phyloP scores from a whole-genome alignment of 1,140 invertebrate species.

The Drosophila kurseongensis region DNA sequence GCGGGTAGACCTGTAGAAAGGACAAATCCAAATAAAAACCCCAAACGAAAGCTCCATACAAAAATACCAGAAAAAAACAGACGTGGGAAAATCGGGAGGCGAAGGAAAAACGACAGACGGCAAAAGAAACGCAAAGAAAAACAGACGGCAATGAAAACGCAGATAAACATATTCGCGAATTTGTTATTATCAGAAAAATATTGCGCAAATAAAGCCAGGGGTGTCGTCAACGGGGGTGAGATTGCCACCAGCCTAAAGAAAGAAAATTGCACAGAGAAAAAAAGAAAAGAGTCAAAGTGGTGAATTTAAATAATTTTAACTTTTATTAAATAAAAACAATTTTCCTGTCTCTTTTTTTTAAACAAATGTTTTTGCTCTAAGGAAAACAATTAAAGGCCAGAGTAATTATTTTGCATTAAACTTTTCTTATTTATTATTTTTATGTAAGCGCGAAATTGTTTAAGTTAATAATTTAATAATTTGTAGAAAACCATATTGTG shows the following conservation, averaged over 20 bases:
- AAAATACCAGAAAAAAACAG: slow-evolving; percentile 20
- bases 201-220: slow-evolving; percentile 72
- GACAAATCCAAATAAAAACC: slow-evolving; percentile 59
- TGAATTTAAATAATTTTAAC: too few relatives aligned
- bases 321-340: too few relatives aligned
- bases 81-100: background rate
- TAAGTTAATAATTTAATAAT: too few relatives aligned
- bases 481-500: too few relatives aligned
- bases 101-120: slow-evolving; percentile 11
- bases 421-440: too few relatives aligned
- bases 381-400: too few relatives aligned
- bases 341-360: too few relatives aligned
- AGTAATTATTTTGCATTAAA: too few relatives aligned
- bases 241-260: slow-evolving; percentile 41
- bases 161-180: slow-evolving; percentile 83
- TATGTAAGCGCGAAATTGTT: too few relatives aligned
- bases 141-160: slow-evolving; percentile 73
- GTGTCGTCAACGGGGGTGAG: slow-evolving; percentile 10
- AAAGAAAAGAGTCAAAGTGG: slow-evolving; percentile 10
- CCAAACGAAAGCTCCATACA: slow-evolving; percentile 50
- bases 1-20: slow-evolving; percentile 23
- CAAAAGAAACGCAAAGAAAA: slow-evolving; percentile 29
- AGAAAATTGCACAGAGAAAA: slow-evolving; percentile 57
- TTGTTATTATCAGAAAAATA: slow-evolving; percentile 83
- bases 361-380: too few relatives aligned